Base-by-base conservation (phyloP, 2,113 vertebrate species). In the Naja naja region DNA sequence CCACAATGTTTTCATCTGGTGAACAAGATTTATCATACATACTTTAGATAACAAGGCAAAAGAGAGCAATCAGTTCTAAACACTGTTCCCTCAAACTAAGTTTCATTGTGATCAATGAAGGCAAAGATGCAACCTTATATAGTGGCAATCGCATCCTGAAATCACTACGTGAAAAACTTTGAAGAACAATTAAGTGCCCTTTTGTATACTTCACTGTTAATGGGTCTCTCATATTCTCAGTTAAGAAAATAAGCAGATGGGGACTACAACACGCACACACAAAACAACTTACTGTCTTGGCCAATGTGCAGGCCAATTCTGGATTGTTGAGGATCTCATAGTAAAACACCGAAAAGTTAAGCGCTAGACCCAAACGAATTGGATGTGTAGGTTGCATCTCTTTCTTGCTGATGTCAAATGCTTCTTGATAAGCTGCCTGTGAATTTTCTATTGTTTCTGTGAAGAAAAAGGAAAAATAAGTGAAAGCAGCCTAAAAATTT, bases 341-440 rank as follows among this genome's bases (percentile, higher is more conserved):
- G 97, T 97, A 99, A 97, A 99, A 99, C 97, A 99, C 99, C 2
- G 99, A 99, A 97, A 99, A 99, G 97, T 99, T 99, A 91, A 99
- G 99, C 93, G 99, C 99, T 98, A 99, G 97, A 86, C 99, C 99
- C 97, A 99, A 95, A 95, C 99, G 99, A 94, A 99, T 99, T 45
- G 99, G 99, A 96, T 99, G 99, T 94, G 99, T 99, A 91, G 99
- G 97, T 39, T 98, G 98, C 99, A 99, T 99, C 93, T 98, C 97
- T 85, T 97, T 96, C 97, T 98, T 98, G 97, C 99, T 99, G 97
- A 98, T 98, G 54, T 99, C 97, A 94, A 98, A 98, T 2, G 99
- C 99, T 54, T 98, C 96, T 95, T 98, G 97, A 97, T 99, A 99
- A 90, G 99, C 98, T 89, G 97, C 92, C 97, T 99, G 98, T 95